These are phyloP conservation scores for Arenaria interpres DNA, from an alignment of 2,113 vertebrate species.

Conservation along the genomic window DNA sequence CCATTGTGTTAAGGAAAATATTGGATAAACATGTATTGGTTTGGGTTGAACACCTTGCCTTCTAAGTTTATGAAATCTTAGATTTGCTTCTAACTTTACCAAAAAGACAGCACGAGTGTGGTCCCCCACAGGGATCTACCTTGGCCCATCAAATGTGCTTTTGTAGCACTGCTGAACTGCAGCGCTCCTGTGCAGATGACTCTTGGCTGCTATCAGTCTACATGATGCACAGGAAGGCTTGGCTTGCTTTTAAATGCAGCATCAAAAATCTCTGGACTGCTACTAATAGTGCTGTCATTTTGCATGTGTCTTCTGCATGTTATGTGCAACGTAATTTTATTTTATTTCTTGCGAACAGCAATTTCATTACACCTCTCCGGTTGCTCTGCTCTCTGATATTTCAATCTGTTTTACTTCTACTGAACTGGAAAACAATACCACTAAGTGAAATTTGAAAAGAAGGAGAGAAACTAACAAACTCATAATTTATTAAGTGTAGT, in stretches of 20 bases:
- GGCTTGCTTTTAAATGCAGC: neutral
- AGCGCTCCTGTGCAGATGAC: neutral
- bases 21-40: neutral
- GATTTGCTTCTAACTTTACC: neutral
- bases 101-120: neutral
- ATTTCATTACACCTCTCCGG: neutral
- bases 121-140: neutral
- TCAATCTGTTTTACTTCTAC: neutral
- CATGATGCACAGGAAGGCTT: neutral
- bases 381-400: neutral
- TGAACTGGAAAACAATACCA: neutral
- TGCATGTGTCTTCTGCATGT: neutral
- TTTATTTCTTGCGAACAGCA: neutral
- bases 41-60: neutral
- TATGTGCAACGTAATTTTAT: neutral
- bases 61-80: neutral
- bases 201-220: neutral
- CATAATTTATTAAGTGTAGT: neutral
- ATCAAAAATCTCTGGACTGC: neutral
- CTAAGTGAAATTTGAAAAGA: neutral
- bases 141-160: neutral
- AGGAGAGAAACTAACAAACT: neutral
- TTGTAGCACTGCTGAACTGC: neutral
- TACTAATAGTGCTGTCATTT: neutral
- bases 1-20: neutral